Evolutionary conservation across 2,113 vertebrate genomes (phyloP), one percentile per base, ranked within the genome.

Genomic region (Ahaetulla prasina): DNA sequence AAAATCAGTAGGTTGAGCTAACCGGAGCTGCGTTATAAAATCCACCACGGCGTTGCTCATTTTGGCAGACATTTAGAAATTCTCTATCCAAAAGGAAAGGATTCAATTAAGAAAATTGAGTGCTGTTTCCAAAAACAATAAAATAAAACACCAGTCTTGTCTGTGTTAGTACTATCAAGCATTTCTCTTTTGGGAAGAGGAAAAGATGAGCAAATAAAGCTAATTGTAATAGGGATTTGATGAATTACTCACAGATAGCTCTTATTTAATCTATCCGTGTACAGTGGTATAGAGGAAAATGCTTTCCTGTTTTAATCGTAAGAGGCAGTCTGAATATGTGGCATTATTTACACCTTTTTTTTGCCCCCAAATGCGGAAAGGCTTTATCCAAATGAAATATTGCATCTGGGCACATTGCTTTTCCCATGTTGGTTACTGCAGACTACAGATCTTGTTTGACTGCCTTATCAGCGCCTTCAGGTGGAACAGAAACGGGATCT

Each of bases 171-270:
- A 85, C 39, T 22, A 9, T 91, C 39, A 91, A 89, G 60, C 84
- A 0, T 94, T 60, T 39, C 63, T 35, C 94, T 96, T 95, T 93
- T 89, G 94, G 57, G 90, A 96, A 91, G 18, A 89, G 90, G 94
- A 91, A 93, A 92, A n/a, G 89, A 89, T 93, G 92, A 93, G 53
- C 85, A 96, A 96, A 94, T 94, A 94, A 95, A 94, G 88, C 88
- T 90, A 95, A 95, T 92, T 94, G 45, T 91, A 54, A 80, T 84
- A 88, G 93, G 95, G 93, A 91, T 49, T 85, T 90, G 93, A 60
- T 93, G 23, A 1, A 35, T 95, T 92, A 93, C 30, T 89, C n/a
- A 91, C 94, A 93, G 54, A 86, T 93, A 96, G 57, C 89, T 96
- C 92, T 94, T 92, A 54, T 88, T 94, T 96, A 80, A 91, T 1